Evolutionary conservation across 2,888 invertebrate genomes (phyloP).

Genomic region (Drosophila melanosoma): DNA sequence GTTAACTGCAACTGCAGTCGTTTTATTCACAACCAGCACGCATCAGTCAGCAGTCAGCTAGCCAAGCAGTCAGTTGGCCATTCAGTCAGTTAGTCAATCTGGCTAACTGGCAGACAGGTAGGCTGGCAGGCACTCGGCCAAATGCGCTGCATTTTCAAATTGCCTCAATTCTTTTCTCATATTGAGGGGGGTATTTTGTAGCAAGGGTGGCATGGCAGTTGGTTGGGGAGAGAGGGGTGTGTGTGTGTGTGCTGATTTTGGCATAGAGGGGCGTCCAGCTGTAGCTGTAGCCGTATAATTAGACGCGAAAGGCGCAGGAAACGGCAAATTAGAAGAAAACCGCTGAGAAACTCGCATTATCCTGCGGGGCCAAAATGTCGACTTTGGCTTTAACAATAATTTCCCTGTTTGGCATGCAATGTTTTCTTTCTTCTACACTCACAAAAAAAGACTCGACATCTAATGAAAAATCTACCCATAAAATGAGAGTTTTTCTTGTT

Average conservation of each 20-base stretch:
- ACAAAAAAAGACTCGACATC: background rate
- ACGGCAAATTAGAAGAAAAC: constrained; percentile 68
- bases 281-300: constrained; percentile 56
- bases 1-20: constrained; percentile 74
- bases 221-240: background rate
- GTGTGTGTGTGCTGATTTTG: background rate
- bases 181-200: constrained; percentile 11
- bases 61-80: constrained; percentile 5
- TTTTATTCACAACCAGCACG: constrained; percentile 72
- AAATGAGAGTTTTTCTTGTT: no score
- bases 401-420: constrained; percentile 54
- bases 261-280: constrained; percentile 16
- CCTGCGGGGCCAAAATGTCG: constrained; percentile 58
- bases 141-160: constrained; percentile 63
- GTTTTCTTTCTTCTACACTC: constrained; percentile 1
- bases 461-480: background rate
- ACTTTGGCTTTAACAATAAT: constrained; percentile 47
- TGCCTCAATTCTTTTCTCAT: constrained; percentile 51
- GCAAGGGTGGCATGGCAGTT: background rate
- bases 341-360: constrained; percentile 58
- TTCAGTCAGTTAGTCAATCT: constrained; percentile 34
- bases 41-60: constrained; percentile 54
- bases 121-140: constrained; percentile 41
- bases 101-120: background rate
- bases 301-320: constrained; percentile 73